Percentiles rank a stretch among this genome's conserved stretches.
Evolutionary conservation across 2,113 vertebrate species (phyloP).

Genomic region (Mobula hypostoma): DNA sequence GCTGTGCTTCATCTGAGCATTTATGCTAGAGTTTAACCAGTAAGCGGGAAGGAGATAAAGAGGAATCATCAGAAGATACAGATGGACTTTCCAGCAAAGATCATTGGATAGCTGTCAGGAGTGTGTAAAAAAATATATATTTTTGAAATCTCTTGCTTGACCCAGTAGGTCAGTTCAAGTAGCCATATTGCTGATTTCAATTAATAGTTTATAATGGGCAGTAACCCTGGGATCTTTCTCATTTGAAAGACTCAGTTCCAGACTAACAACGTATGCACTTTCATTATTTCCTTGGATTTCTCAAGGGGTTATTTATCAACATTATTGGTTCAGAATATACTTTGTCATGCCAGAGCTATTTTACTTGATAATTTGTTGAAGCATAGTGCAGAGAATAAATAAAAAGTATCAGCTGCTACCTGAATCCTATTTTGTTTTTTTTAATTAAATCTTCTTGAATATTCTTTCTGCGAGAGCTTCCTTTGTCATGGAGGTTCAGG

Average conservation of each 20-base stretch:
- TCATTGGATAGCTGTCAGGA: not conserved
- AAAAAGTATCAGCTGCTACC: not conserved
- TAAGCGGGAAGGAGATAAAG: not conserved
- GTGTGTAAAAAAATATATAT: not conserved
- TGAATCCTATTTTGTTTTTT: not conserved
- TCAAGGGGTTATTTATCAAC: not conserved
- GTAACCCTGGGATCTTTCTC: not conserved
- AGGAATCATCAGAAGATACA: not conserved
- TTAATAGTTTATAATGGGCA: not conserved
- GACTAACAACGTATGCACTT: not conserved
- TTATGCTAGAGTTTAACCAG: not conserved
- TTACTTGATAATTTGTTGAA: not conserved
- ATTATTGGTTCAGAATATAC: not conserved
- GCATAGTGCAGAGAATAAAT: not conserved
- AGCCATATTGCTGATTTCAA: not conserved
- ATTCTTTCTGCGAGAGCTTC: too few relatives aligned
- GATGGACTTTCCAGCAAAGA: not conserved
- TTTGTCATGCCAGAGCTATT: not conserved
- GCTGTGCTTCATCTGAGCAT: not conserved
- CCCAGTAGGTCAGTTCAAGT: not conserved
- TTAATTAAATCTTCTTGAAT: not conserved
- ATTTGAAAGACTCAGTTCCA: not conserved
- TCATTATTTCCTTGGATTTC: not conserved
- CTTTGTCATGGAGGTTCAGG: not conserved
- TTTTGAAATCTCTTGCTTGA: not conserved